Base-by-base conservation (phyloP, 2,113 vertebrate genomes). In the Osmerus eperlanus region DNA sequence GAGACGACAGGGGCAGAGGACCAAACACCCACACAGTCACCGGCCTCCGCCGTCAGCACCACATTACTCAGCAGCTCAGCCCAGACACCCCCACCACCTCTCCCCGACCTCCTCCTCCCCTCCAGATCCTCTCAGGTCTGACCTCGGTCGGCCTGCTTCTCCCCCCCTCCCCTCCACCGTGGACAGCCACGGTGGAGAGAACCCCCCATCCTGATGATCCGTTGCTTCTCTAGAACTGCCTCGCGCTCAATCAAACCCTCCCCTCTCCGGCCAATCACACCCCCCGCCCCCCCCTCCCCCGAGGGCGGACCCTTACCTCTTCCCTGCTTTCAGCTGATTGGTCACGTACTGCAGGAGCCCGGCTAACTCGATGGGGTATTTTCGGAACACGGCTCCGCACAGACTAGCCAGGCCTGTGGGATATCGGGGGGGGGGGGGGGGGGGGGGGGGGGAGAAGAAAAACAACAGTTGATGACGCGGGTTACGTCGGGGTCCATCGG, bases 281-380 rank as follows among this genome's bases (percentile, higher is more conserved):
- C 16, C n/a, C 28, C 29, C 32, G 18, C 21, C 21, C 21, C 21
- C 21, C 1, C 21, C 0, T 25, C 52, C 15, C 18, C 59, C 52
- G 36, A 25, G 21, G 66, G 1, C 14, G 15, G 28, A 64, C 28
- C 84, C 90, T 64, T 90, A 94, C 97, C 97, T 99, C 90, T 98
- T 99, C 51, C 97, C 97, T 77, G 96, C 96, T 81, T 99, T 99
- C 63, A 99, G 91, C 77, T 99, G 96, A 90, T 98, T 99, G 86
- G 96, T 97, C 54, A 99, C 96, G 79, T 99, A 99, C 74, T 99
- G 97, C 79, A 99, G 94, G 32, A 99, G 94, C 53, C 97, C 97
- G 70, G 95, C 96, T 80, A 99, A 91, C 89, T 99, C 97, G 73
- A 99, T 99, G 0, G 97, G 97, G 82, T 99, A 99, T 88, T 99